Evolutionary conservation across 2,888 invertebrate genomes (phyloP).

Genomic region (Adelognathus sp.): DNA sequence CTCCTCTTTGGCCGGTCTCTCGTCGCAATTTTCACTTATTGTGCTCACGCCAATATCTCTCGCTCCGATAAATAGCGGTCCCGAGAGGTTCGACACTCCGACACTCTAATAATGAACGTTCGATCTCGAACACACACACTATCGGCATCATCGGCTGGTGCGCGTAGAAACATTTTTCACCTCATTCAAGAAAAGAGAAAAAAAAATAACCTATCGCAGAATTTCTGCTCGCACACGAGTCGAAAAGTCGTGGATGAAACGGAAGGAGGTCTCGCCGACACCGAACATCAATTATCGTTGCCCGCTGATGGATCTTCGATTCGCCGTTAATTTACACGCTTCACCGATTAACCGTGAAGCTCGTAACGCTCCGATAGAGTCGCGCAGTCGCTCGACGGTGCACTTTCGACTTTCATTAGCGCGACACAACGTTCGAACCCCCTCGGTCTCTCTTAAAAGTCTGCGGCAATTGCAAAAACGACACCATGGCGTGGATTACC

Average conservation of each 20-base stretch:
- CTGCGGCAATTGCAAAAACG: neutral
- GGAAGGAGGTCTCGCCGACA: constrained; percentile 46
- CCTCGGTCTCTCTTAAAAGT: neutral
- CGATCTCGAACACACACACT: too few relatives aligned
- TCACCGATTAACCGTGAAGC: constrained; percentile 58
- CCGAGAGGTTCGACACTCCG: neutral
- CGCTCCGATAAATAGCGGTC: neutral
- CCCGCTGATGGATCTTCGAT: constrained; percentile 63
- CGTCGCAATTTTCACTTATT: neutral
- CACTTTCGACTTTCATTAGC: neutral
- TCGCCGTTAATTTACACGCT: constrained; percentile 65
- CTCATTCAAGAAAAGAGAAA: neutral
- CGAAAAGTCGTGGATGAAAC: neutral
- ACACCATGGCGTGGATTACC: neutral
- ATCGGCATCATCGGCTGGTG: too few relatives aligned
- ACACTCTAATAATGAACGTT: neutral
- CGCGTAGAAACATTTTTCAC: too few relatives aligned
- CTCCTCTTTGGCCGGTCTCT: neutral
- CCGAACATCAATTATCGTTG: constrained; percentile 68
- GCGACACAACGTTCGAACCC: neutral
- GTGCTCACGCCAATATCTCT: neutral
- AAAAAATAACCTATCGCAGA: neutral
- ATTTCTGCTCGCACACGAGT: neutral
- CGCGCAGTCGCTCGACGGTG: constrained; percentile 1
- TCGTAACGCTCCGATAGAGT: too few relatives aligned